A percentile compares a stretch with the other conserved stretches of the same genome.
These are phyloP conservation scores for Porites divaricata DNA, from an alignment of 92 coral and sea anemone genomes.

Conservation along the genomic window DNA sequence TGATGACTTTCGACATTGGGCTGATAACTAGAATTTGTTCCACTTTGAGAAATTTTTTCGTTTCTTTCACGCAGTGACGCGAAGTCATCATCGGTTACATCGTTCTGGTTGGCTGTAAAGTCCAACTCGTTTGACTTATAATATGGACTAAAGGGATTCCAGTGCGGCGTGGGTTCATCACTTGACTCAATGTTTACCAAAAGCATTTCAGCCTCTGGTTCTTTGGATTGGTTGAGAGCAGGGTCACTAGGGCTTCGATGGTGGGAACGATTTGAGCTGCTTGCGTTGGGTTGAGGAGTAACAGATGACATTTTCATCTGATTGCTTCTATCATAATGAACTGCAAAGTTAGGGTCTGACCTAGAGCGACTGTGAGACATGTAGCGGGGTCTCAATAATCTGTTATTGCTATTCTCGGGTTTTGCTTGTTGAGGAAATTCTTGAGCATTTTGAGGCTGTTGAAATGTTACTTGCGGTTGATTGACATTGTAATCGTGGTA, in stretches of 20 bases:
- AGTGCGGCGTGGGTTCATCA: conserved; percentile 64
- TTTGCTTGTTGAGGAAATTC: conserved; percentile 21
- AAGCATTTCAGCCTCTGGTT: conserved; percentile 50
- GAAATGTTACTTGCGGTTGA: conserved; percentile 31
- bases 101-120: conserved; percentile 25
- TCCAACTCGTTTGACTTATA: conserved; percentile 66
- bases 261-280: conserved; percentile 32
- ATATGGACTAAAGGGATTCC: conserved; percentile 92
- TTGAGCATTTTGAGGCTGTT: conserved; percentile 1
- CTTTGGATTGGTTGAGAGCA: conserved; percentile 54
- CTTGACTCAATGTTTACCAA: conserved; percentile 68
- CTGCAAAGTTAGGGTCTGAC: conserved; percentile 81
- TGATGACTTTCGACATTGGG: not conserved
- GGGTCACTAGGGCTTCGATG: conserved; percentile 91
- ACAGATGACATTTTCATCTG: conserved; percentile 5
- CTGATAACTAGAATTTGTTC: too few relatives aligned
- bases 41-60: not conserved
- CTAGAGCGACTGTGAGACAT: conserved; percentile 83
- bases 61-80: conserved; percentile 72
- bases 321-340: conserved; percentile 34
- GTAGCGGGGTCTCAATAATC: conserved; percentile 55
- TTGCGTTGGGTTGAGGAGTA: conserved; percentile 27
- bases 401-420: conserved; percentile 21
- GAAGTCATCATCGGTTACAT: conserved; percentile 67
- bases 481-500: conserved; percentile 5